These are phyloP conservation scores for Silurus meridionalis DNA, from an alignment of 2,113 vertebrate species.

Conservation along the genomic window DNA sequence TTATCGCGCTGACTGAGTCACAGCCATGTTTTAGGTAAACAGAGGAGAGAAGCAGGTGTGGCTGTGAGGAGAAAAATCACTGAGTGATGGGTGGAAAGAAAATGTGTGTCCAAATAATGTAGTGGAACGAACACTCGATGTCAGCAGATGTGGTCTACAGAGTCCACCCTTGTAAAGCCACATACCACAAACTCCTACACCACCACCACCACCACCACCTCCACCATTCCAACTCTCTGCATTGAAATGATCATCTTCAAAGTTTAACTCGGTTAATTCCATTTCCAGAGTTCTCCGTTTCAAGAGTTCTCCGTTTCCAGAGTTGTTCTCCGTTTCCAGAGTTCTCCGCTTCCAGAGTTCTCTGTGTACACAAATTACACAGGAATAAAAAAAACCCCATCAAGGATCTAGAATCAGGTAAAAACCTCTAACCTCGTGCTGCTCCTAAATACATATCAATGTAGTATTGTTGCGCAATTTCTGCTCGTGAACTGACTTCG, in stretches of 20 bases:
- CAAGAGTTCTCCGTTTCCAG: no score
- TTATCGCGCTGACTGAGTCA: constrained; percentile 47
- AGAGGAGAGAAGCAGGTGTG: constrained; percentile 48
- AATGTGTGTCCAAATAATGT: background rate
- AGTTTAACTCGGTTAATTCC: background rate
- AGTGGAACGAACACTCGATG: background rate
- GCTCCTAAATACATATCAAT: no score
- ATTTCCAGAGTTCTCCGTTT: no score
- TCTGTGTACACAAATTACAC: no score
- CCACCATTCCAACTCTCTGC: background rate
- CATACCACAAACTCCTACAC: constrained; percentile 27
- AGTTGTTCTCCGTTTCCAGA: no score
- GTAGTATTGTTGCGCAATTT: no score
- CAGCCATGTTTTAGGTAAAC: constrained; percentile 32
- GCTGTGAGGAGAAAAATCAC: background rate
- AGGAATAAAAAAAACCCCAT: no score
- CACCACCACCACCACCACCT: background rate
- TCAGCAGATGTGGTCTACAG: constrained; percentile 9
- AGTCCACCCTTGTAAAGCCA: constrained; percentile 11
- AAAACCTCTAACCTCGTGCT: no score
- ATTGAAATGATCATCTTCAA: background rate
- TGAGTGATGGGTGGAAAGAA: background rate
- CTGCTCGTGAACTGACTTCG: no score
- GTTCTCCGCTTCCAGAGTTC: no score
- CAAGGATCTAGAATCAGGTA: background rate